Base-by-base conservation (phyloP, 2,888 invertebrate species). In the Conus canariensis region DNA sequence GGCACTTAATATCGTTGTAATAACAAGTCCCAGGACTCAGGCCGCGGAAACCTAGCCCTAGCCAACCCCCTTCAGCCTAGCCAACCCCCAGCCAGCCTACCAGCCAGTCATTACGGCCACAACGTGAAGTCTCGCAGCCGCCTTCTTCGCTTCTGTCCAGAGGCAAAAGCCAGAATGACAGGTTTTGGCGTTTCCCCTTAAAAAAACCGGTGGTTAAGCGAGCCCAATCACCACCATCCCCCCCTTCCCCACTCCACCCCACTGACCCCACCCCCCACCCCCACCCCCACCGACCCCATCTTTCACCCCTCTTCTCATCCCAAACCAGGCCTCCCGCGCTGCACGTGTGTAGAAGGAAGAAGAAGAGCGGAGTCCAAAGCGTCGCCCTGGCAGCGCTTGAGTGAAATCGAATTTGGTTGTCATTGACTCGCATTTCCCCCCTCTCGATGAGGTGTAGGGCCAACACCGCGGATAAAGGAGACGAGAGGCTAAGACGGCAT, bases 1-100 rank as follows among this genome's bases (percentile, higher is more conserved):
- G 87, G 87, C 91, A 91, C 91, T 90, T 91, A 91, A 91, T 90
- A 91, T 91, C 90, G 91, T 90, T 91, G 91, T 91, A 91, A 91
- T 91, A 91, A 91, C 91, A 91, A 90, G 88, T 88, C 91, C 59
- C 89, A 45, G 25, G 89, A 85, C 80, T 88, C 88, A 60, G 25
- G 25, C 45, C 25, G 5, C 74, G 59, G 70, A 74, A 74, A 59
- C 77, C 59, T 74, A 87, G 56, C 45, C 88, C 77, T 88, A 56
- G 56, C 74, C n/a, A 16, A 12, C 45, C 58, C 19, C 19, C 30
- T 4, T 25, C 9, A 7, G 19, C n/a, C 14, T 14, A 1, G 45
- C 45, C 45, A 45, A 4, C 45, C 45, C 45, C 30, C 30, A 74
- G 9, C 74, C 74, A 74, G 19, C 74, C 25, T 19, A 19, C 74